A percentile compares a stretch with the other conserved stretches of the same genome.
These are phyloP conservation scores for Rhagologus leucostigma DNA, from an alignment of 2,113 vertebrate species.

Conservation along the genomic window DNA sequence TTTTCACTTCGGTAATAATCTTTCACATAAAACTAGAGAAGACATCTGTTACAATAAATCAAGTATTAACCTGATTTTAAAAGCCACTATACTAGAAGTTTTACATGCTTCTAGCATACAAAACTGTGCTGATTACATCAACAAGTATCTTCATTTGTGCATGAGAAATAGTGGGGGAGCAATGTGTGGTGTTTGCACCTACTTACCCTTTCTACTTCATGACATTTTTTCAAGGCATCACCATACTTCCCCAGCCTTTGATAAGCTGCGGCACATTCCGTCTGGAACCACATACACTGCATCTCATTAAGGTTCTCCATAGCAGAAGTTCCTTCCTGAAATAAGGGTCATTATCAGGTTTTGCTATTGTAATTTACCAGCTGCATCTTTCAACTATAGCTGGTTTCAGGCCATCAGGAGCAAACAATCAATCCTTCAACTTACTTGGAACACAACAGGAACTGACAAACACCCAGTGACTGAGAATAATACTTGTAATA, in stretches of 20 bases:
- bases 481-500: neutral
- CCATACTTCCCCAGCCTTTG: slow-evolving; percentile 72
- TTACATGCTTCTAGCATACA: neutral
- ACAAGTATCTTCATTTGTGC: neutral
- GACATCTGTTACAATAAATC: neutral
- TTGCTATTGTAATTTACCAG: neutral
- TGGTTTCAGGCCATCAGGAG: neutral
- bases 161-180: neutral
- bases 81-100: neutral
- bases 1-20: neutral
- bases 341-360: neutral
- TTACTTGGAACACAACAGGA: neutral
- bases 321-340: slow-evolving; percentile 78
- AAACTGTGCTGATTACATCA: neutral
- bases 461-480: neutral
- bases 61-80: neutral
- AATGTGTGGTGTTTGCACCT: neutral
- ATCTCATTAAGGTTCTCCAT: slow-evolving; percentile 80
- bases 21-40: neutral
- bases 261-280: slow-evolving; percentile 74
- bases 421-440: neutral
- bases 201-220: slow-evolving; percentile 79
- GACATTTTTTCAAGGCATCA: slow-evolving; percentile 79
- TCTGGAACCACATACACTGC: slow-evolving; percentile 84
- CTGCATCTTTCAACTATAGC: neutral